A percentile compares a stretch with the other conserved stretches of the same genome.
These are phyloP conservation scores for Cavia aperea DNA, from an alignment of 2,113 vertebrate genomes.

Conservation along the genomic window DNA sequence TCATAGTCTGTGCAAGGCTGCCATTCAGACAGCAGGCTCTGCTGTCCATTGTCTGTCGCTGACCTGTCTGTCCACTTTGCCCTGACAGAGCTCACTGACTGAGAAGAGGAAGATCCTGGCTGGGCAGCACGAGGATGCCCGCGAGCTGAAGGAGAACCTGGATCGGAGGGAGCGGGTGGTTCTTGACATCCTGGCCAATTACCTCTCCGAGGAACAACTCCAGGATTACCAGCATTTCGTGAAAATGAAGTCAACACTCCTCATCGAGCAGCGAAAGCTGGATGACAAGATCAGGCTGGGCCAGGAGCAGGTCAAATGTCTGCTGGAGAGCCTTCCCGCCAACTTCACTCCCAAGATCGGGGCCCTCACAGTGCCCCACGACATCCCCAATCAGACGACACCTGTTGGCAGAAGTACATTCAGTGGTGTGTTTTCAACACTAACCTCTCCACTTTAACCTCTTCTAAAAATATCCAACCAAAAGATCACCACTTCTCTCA, in stretches of 20 bases:
- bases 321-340: constrained; percentile 83
- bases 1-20: neutral
- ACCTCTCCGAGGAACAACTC: constrained; percentile 84
- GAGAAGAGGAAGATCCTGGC: constrained; percentile 89
- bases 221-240: constrained; percentile 88
- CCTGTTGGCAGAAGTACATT: neutral
- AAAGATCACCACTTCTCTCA: neutral
- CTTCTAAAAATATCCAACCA: neutral
- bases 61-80: neutral
- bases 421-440: constrained; percentile 53
- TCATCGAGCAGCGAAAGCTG: constrained; percentile 91
- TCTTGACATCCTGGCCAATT: constrained; percentile 83
- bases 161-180: constrained; percentile 90
- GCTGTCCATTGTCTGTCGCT: neutral
- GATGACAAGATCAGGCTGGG: constrained; percentile 89
- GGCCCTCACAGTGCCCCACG: constrained; percentile 49
- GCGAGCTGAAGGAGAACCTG: constrained; percentile 96
- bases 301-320: constrained; percentile 87
- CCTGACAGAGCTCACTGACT: constrained; percentile 82
- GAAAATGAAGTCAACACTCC: constrained; percentile 86
- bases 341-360: constrained; percentile 69
- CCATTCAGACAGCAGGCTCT: neutral
- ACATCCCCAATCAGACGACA: neutral
- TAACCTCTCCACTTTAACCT: constrained; percentile 73
- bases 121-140: constrained; percentile 90